Percentiles rank a stretch among this genome's conserved stretches.
Evolutionary conservation across 2,888 invertebrate species (phyloP).

Genomic region (Parnassius glacialis): DNA sequence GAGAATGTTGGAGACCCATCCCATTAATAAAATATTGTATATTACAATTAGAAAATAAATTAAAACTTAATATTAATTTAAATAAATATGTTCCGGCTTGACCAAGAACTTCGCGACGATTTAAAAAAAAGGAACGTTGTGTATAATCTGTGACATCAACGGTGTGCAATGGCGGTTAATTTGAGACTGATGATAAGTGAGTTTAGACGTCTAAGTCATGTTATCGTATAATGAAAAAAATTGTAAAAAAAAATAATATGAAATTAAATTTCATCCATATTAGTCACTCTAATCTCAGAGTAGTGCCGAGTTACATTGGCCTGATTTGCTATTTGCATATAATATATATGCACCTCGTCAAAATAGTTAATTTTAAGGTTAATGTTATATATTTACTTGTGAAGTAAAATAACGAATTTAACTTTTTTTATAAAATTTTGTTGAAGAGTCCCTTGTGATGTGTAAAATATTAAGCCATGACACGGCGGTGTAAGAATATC

Average conservation of each 20-base stretch:
- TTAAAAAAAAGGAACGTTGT: constrained; percentile 11
- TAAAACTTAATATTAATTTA: constrained; percentile 16
- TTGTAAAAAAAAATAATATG: constrained; percentile 33
- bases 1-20: constrained; percentile 21
- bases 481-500: too few relatives aligned
- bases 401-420: too few relatives aligned
- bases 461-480: too few relatives aligned
- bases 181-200: constrained; percentile 73
- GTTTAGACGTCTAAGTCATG: constrained; percentile 54
- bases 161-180: constrained; percentile 40
- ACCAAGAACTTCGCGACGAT: constrained; percentile 11
- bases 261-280: constrained; percentile 40
- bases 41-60: constrained; percentile 12
- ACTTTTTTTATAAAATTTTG: too few relatives aligned
- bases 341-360: background rate
- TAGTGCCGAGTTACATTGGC: constrained; percentile 34
- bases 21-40: constrained; percentile 18
- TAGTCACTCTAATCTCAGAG: constrained; percentile 26
- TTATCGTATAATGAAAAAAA: constrained; percentile 39
- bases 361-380: too few relatives aligned
- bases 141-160: constrained; percentile 24
- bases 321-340: constrained; percentile 1
- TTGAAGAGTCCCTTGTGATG: too few relatives aligned
- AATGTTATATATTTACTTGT: too few relatives aligned
- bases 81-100: constrained; percentile 12